A percentile compares a stretch with the other conserved stretches of the same genome.
phyloP scores from a whole-genome alignment of 2,888 invertebrate species.

The Agrilus mali region DNA sequence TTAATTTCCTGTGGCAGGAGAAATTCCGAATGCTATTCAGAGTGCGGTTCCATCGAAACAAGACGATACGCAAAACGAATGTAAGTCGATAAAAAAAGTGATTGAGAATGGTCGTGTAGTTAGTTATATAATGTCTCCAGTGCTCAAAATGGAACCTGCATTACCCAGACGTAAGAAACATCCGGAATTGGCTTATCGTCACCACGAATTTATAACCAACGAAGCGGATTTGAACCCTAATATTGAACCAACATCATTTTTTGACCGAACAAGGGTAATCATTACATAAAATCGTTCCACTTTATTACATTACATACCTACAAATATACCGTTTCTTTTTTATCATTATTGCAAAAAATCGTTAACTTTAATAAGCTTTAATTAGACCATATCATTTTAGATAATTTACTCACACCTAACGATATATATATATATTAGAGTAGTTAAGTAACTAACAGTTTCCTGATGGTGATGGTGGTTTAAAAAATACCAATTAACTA shows the following conservation, averaged over 20 bases:
- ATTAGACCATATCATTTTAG: too few relatives aligned
- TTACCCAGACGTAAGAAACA: slow-evolving; percentile 81
- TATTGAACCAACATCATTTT: slow-evolving; percentile 41
- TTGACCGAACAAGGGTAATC: slow-evolving; percentile 55
- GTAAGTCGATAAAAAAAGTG: slow-evolving; percentile 22
- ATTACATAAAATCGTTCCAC: slow-evolving; percentile 2
- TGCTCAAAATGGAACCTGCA: slow-evolving; percentile 61
- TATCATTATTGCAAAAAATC: neutral
- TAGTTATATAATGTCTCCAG: slow-evolving; percentile 24
- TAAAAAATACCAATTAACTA: too few relatives aligned
- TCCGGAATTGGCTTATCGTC: slow-evolving; percentile 76
- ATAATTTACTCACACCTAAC: too few relatives aligned
- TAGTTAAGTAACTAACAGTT: too few relatives aligned
- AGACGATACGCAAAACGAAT: slow-evolving; percentile 28
- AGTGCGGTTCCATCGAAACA: slow-evolving; percentile 23
- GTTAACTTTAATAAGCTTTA: too few relatives aligned
- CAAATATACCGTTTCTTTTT: neutral
- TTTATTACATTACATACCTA: neutral
- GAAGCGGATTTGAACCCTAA: slow-evolving; percentile 49
- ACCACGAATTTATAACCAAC: slow-evolving; percentile 63
- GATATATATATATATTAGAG: too few relatives aligned
- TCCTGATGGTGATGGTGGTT: too few relatives aligned
- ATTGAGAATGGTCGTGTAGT: slow-evolving; percentile 18
- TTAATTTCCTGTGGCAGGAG: slow-evolving; percentile 18
- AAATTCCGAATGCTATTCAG: slow-evolving; percentile 23